Percentiles rank a stretch among this genome's conserved stretches.
phyloP scores from a whole-genome alignment of 2,888 invertebrate species.

The Agonopterix subpropinquella region DNA sequence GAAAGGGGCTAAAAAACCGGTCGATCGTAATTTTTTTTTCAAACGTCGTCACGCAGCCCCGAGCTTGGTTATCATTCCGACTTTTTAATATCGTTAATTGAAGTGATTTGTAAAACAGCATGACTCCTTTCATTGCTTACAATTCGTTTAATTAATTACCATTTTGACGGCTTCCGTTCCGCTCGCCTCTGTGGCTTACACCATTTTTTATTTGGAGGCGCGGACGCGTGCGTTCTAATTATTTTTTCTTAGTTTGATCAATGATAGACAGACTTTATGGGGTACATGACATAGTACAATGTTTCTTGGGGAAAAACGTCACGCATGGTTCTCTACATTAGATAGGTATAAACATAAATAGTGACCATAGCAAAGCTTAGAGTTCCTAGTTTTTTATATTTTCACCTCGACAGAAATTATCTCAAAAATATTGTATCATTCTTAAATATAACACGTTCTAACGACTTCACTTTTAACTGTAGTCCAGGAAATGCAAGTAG shows the following conservation, averaged over 20 bases:
- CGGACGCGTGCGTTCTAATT: constrained; percentile 42
- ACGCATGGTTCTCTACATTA: too few relatives aligned
- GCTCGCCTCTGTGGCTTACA: constrained; percentile 53
- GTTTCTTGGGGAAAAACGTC: too few relatives aligned
- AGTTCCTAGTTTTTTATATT: too few relatives aligned
- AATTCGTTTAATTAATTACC: constrained; percentile 74
- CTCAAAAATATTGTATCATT: too few relatives aligned
- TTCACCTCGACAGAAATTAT: too few relatives aligned
- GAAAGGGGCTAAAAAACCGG: constrained; percentile 26
- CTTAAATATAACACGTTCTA: too few relatives aligned
- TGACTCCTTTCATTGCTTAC: constrained; percentile 74
- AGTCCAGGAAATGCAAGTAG: too few relatives aligned
- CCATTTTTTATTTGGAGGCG: constrained; percentile 56
- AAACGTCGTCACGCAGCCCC: constrained; percentile 48
- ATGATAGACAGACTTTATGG: too few relatives aligned
- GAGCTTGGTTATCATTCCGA: constrained; percentile 56
- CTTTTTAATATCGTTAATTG: constrained; percentile 75
- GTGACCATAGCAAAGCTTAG: too few relatives aligned
- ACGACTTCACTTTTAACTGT: too few relatives aligned
- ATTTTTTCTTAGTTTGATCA: neutral
- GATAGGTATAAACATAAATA: too few relatives aligned
- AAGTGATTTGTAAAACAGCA: constrained; percentile 76
- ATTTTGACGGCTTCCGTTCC: constrained; percentile 69
- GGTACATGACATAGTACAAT: too few relatives aligned
- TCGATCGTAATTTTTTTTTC: constrained; percentile 25